Evolutionary conservation across 2,888 invertebrate species (phyloP).

Genomic region (Isotomurus palustris): DNA sequence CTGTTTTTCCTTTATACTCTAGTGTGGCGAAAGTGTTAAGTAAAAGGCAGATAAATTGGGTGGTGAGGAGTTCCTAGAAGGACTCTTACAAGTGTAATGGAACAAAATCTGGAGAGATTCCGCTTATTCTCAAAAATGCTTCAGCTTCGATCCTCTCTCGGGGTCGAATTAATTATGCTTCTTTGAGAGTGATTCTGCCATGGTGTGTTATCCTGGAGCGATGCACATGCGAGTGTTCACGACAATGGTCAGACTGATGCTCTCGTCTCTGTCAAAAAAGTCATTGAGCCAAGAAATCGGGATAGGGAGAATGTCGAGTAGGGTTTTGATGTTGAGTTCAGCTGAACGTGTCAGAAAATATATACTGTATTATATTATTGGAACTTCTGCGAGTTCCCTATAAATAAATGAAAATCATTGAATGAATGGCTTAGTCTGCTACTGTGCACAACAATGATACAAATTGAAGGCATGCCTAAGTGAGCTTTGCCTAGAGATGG

Average conservation of each 20-base stretch:
- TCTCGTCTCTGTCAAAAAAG: not conserved
- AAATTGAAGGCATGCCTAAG: slow-evolving; percentile 1
- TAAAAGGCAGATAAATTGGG: not conserved
- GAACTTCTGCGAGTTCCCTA: no score
- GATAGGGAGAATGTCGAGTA: not conserved
- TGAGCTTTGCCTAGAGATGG: not conserved
- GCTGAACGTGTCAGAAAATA: not conserved
- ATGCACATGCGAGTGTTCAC: no score
- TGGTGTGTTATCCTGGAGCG: no score
- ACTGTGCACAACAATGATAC: not conserved
- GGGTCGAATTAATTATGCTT: slow-evolving; percentile 14
- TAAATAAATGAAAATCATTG: no score
- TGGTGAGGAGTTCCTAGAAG: not conserved
- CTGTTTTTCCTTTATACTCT: no score
- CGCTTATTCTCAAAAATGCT: not conserved
- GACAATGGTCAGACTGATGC: no score
- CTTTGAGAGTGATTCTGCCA: not conserved
- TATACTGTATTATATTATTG: no score
- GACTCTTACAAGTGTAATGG: slow-evolving; percentile 9
- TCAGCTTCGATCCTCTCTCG: slow-evolving; percentile 11
- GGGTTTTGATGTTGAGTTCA: not conserved
- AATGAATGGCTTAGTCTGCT: no score
- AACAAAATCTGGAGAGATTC: slow-evolving; percentile 9
- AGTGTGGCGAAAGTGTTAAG: no score
- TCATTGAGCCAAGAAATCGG: slow-evolving; percentile 3